A percentile compares a stretch with the other conserved stretches of the same genome.
phyloP scores from a whole-genome alignment of 1,140 invertebrate genomes.

The Drosophila albomicans region DNA sequence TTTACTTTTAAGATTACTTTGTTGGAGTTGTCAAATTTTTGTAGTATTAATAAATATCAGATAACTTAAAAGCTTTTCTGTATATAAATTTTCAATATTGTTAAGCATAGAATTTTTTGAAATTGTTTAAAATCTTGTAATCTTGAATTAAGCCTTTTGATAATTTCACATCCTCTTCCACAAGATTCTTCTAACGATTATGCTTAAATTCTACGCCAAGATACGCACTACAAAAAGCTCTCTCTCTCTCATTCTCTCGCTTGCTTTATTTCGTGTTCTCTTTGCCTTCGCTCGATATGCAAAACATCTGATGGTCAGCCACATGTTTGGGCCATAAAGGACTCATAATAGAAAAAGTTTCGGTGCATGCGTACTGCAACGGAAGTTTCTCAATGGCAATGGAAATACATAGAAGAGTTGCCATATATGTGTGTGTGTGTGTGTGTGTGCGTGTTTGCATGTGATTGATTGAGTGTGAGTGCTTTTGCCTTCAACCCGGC shows the following conservation, averaged over 20 bases:
- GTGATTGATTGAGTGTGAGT: not conserved
- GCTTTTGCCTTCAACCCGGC: slow-evolving; percentile 33
- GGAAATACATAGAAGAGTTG: slow-evolving; percentile 6
- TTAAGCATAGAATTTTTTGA: no score
- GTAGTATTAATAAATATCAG: no score
- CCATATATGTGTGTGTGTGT: not conserved
- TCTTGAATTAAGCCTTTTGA: not conserved
- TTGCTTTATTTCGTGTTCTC: not conserved
- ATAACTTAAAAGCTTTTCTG: no score
- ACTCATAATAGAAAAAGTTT: slow-evolving; percentile 19
- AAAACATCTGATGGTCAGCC: slow-evolving; percentile 67
- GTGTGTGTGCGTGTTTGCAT: not conserved
- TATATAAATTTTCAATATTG: no score
- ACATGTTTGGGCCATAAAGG: slow-evolving; percentile 52
- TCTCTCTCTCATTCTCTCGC: not conserved
- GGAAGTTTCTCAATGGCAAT: slow-evolving; percentile 69
- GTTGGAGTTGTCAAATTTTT: no score
- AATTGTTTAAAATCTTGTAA: not conserved
- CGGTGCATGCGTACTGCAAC: slow-evolving; percentile 68
- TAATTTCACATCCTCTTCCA: not conserved
- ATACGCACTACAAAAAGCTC: slow-evolving; percentile 6
- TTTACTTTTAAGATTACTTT: no score
- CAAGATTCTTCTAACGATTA: not conserved
- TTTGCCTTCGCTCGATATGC: not conserved
- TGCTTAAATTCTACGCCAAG: not conserved